Evolutionary conservation across 2,888 invertebrate genomes (phyloP), one percentile per base, ranked within the genome.

Genomic region (Dromius quadrimaculatus): DNA sequence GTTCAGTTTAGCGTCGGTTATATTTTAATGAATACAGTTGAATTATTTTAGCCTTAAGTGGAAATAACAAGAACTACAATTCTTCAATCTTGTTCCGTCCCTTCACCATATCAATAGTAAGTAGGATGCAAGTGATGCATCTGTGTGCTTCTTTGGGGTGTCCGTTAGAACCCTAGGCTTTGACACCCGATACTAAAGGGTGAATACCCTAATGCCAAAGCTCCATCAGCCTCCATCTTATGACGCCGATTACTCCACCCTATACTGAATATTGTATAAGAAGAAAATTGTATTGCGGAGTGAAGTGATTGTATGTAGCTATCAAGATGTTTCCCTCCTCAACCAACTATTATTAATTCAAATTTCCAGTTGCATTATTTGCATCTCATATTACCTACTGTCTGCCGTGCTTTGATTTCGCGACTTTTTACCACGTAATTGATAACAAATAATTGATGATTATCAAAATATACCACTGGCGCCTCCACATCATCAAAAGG

Each of bases 191-290:
- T 45, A 22, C 41, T 45, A 54, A 61, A 45, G 64, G 71, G 20
- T 22, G 20, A 20, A 41, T 22, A 47, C 47, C 47, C 47, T 15
- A 47, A n/a, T 3, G 9, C 38, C 54, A 20, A 65, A 64, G 69
- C 70, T 62, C 62, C 62, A 57, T 71, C 72, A n/a, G 68, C 62
- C 61, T 22, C 9, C 5, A 9, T 32, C 32, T 5, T 6, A 32
- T 41, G 71, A 65, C 50, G 47, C 65, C 65, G 65, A 65, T 65
- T 65, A 50, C 65, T 34, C 36, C 36, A 50, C 65, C 50, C 20
- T 43, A 72, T 71, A 68, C 71, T 75, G 72, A 75, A 75, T 74
- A 75, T 74, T 73, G 72, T 71, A 75, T 75, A 70, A 74, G n/a
- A n/a, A 71, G 73, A 63, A 71, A 66, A 69, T 64, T 63, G 45